These are phyloP conservation scores for Silurus meridionalis DNA, from an alignment of 2,113 vertebrate species.

Conservation along the genomic window DNA sequence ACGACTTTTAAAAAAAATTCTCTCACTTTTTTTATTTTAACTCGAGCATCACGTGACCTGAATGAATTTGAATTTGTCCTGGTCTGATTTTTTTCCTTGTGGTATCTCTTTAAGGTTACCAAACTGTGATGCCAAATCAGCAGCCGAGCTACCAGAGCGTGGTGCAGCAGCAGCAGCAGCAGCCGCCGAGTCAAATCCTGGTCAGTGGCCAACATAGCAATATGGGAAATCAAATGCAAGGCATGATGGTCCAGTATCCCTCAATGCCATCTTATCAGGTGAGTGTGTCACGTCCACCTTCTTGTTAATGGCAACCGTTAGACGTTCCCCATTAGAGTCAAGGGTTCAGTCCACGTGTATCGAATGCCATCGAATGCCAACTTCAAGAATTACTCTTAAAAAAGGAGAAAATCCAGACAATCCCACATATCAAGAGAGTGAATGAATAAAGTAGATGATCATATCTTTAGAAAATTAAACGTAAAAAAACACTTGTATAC, in stretches of 20 bases:
- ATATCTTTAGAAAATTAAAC: no score
- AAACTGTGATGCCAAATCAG: slow-evolving; percentile 82
- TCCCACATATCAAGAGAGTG: no score
- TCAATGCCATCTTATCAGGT: slow-evolving; percentile 88
- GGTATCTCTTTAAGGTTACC: slow-evolving; percentile 76
- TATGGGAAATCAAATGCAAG: slow-evolving; percentile 83
- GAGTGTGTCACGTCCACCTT: neutral
- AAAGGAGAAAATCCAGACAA: no score
- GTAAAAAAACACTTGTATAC: no score
- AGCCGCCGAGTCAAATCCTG: slow-evolving; percentile 80
- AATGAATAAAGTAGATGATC: no score
- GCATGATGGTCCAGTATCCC: slow-evolving; percentile 85
- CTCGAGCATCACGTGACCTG: neutral
- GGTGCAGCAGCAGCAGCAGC: slow-evolving; percentile 77
- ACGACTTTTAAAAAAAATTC: neutral
- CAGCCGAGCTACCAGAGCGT: slow-evolving; percentile 84
- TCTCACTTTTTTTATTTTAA: neutral
- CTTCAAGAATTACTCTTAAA: no score
- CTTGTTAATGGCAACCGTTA: neutral
- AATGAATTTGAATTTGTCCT: neutral
- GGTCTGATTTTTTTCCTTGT: neutral
- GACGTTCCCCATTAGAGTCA: no score
- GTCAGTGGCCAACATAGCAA: slow-evolving; percentile 79
- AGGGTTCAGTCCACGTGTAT: no score
- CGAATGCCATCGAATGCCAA: no score